phyloP scores from a whole-genome alignment of 2,888 invertebrate species.

The Cylindroiulus punctatus region DNA sequence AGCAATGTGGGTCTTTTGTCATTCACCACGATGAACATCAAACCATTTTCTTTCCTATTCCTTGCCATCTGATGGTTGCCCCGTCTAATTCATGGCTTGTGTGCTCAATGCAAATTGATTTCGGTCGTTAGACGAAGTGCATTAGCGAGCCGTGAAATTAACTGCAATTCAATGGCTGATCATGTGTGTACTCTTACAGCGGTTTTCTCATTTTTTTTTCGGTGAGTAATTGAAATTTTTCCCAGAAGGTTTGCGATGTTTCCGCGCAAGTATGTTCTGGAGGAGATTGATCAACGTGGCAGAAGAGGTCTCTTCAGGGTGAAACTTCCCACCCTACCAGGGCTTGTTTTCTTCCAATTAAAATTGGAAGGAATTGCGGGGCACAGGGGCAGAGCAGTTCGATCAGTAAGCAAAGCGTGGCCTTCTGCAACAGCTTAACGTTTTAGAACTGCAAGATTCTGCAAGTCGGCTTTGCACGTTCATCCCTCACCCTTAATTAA shows the following conservation, averaged over 20 bases:
- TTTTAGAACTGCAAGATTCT: background rate
- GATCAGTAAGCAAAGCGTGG: conserved; percentile 20
- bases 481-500: conserved; percentile 9
- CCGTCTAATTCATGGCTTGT: conserved; percentile 16
- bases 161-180: conserved; percentile 23
- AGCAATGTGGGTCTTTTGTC: no score
- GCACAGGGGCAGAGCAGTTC: conserved; percentile 2
- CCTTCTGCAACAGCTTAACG: background rate
- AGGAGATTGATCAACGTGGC: background rate
- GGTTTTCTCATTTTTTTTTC: background rate
- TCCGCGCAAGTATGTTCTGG: background rate
- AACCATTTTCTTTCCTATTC: background rate
- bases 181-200: background rate
- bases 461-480: background rate
- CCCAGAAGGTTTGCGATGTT: background rate
- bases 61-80: background rate
- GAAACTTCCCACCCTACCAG: background rate
- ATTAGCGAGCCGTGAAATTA: conserved; percentile 23
- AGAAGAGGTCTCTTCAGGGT: background rate
- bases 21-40: background rate
- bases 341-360: conserved; percentile 16
- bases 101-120: conserved; percentile 34
- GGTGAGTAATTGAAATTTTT: background rate
- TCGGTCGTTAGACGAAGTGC: conserved; percentile 4
- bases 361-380: background rate